phyloP scores from a whole-genome alignment of 2,797 vertebrate species.

The Sylvilagus floridanus region DNA sequence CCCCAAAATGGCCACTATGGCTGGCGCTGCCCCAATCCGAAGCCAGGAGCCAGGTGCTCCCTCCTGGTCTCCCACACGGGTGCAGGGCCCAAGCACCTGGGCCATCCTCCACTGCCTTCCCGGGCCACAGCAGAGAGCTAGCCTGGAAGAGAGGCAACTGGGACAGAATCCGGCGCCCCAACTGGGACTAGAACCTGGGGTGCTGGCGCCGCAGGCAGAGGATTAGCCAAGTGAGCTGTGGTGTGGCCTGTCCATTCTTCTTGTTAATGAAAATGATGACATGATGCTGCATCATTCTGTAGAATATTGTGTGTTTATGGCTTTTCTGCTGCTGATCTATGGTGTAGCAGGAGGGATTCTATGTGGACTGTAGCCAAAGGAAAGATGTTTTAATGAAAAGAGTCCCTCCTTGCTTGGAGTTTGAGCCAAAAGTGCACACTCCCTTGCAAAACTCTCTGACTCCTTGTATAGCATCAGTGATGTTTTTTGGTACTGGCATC shows the following conservation, averaged over 20 bases:
- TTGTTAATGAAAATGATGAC: not conserved
- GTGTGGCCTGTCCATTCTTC: not conserved
- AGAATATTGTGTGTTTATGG: not conserved
- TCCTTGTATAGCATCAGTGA: not conserved
- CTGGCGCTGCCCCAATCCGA: no score
- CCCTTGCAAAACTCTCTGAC: not conserved
- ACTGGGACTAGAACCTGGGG: no score
- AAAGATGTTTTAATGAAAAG: not conserved
- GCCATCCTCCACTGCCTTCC: no score
- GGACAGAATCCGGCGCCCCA: no score
- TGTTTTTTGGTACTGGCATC: conserved; percentile 14
- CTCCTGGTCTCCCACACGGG: no score
- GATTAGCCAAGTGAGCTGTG: no score
- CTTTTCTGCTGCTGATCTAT: not conserved
- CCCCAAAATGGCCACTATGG: no score
- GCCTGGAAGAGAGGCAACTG: no score
- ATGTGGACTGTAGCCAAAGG: not conserved
- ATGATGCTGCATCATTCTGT: not conserved
- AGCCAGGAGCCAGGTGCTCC: no score
- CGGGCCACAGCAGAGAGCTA: no score
- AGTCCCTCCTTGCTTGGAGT: not conserved
- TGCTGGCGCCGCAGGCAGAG: no score
- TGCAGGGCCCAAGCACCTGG: no score
- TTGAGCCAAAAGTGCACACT: not conserved
- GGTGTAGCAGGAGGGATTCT: not conserved